These are phyloP conservation scores for Tenthredo amoena DNA, from an alignment of 2,888 invertebrate species.

Conservation along the genomic window DNA sequence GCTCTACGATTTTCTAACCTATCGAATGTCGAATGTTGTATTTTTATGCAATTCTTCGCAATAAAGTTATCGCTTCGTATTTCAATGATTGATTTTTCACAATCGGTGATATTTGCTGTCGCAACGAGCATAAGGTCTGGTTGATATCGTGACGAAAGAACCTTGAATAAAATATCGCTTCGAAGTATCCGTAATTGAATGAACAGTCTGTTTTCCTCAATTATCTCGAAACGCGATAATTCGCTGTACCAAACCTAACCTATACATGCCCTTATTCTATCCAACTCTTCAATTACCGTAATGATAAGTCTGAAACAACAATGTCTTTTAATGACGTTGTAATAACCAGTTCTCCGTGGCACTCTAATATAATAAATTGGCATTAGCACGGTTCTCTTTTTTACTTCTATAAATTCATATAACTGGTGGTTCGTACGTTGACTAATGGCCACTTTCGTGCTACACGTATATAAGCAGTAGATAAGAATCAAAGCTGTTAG, in stretches of 20 bases:
- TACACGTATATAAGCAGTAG: neutral
- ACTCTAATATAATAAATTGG: neutral
- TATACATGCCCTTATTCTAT: neutral
- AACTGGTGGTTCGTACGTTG: neutral
- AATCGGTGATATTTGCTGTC: neutral
- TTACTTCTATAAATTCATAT: neutral
- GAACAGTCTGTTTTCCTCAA: neutral
- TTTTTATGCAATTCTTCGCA: too few relatives aligned
- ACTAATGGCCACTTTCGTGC: constrained; percentile 4
- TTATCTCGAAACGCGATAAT: neutral
- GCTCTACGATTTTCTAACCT: too few relatives aligned
- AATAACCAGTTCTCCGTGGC: neutral
- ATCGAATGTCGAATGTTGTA: too few relatives aligned
- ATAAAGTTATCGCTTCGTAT: neutral
- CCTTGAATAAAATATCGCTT: neutral
- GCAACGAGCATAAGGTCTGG: neutral
- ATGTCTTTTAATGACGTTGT: neutral
- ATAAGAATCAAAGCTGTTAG: neutral
- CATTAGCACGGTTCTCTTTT: neutral
- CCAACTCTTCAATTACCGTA: neutral
- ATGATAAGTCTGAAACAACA: neutral
- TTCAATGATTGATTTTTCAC: neutral
- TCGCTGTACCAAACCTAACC: neutral
- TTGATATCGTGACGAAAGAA: neutral
- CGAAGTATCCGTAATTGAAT: neutral